Evolutionary conservation across 2,888 invertebrate species (phyloP).

Genomic region (Eurois occulta): DNA sequence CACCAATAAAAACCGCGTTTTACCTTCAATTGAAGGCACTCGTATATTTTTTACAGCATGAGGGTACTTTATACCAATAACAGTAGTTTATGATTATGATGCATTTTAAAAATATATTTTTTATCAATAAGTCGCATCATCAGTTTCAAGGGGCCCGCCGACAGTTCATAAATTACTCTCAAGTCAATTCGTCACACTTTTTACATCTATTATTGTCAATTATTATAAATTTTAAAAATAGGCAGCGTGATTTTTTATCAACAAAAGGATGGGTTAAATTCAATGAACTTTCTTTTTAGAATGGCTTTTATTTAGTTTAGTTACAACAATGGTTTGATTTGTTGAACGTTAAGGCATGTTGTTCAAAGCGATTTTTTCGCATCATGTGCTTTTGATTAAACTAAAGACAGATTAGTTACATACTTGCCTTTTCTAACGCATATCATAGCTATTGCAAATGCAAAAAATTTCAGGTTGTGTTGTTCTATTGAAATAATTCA

Average conservation of each 20-base stretch:
- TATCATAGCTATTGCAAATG: not conserved
- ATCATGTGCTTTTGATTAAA: not conserved
- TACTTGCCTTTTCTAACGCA: not conserved
- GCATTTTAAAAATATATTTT: constrained; percentile 78
- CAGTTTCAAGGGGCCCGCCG: constrained; percentile 73
- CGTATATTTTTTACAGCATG: constrained; percentile 75
- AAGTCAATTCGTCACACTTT: constrained; percentile 84
- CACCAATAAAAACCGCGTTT: constrained; percentile 26
- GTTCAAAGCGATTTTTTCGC: constrained; percentile 16
- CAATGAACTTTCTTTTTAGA: constrained; percentile 61
- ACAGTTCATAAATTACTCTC: constrained; percentile 80
- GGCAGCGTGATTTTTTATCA: constrained; percentile 64
- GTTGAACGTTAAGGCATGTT: constrained; percentile 44
- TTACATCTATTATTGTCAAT: constrained; percentile 83
- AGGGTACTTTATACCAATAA: constrained; percentile 84
- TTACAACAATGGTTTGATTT: constrained; percentile 57
- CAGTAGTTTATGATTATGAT: constrained; percentile 74
- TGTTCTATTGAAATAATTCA: not conserved
- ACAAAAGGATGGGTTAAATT: constrained; percentile 66
- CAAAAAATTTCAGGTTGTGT: not conserved
- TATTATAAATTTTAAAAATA: constrained; percentile 72
- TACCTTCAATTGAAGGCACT: constrained; percentile 56
- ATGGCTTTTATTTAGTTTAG: constrained; percentile 53
- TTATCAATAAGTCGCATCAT: constrained; percentile 80
- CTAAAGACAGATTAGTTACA: not conserved